A percentile compares a stretch with the other conserved stretches of the same genome.
Conservation (phyloP, 2,113 vertebrate species). For the Austrofundulus limnaeus region DNA sequence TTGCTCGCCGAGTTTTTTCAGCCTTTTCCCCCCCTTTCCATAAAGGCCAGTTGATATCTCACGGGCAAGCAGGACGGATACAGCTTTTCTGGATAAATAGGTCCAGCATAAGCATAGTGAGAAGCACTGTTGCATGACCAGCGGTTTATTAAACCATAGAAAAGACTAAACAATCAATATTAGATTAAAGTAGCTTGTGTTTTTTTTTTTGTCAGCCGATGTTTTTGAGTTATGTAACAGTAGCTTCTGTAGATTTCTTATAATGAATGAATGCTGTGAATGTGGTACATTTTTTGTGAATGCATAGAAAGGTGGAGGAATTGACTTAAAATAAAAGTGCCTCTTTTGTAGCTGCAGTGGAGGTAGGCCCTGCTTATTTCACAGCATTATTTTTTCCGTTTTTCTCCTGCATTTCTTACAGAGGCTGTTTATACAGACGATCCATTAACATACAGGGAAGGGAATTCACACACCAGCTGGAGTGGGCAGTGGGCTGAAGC, state of each 20-base stretch:
- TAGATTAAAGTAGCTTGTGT: slow-evolving; percentile 59
- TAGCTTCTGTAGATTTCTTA: slow-evolving; percentile 44
- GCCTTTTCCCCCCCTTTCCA: neutral
- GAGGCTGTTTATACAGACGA: slow-evolving; percentile 50
- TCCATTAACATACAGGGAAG: slow-evolving; percentile 72
- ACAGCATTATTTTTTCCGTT: slow-evolving; percentile 28
- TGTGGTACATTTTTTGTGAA: slow-evolving; percentile 69
- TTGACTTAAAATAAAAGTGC: too few relatives aligned
- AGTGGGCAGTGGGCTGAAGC: slow-evolving; percentile 63
- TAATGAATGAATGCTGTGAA: slow-evolving; percentile 49
- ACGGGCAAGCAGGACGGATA: slow-evolving; percentile 1
- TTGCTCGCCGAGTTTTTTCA: slow-evolving; percentile 34
- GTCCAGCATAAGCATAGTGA: neutral
- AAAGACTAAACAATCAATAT: slow-evolving; percentile 66
- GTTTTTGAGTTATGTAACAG: slow-evolving; percentile 14
- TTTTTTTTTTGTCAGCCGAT: slow-evolving; percentile 22
- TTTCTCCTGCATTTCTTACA: slow-evolving; percentile 18
- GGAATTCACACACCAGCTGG: slow-evolving; percentile 73
- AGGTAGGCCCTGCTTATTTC: slow-evolving; percentile 34
- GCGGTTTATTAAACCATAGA: slow-evolving; percentile 50
- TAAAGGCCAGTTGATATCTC: slow-evolving; percentile 47
- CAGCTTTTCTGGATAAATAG: slow-evolving; percentile 19
- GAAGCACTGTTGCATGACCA: slow-evolving; percentile 40
- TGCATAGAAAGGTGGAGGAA: slow-evolving; percentile 33
- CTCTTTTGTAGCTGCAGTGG: too few relatives aligned